Evolutionary conservation across 2,797 vertebrate species (phyloP), one percentile per base, ranked within the genome.

Genomic region (Protonibea diacanthus): DNA sequence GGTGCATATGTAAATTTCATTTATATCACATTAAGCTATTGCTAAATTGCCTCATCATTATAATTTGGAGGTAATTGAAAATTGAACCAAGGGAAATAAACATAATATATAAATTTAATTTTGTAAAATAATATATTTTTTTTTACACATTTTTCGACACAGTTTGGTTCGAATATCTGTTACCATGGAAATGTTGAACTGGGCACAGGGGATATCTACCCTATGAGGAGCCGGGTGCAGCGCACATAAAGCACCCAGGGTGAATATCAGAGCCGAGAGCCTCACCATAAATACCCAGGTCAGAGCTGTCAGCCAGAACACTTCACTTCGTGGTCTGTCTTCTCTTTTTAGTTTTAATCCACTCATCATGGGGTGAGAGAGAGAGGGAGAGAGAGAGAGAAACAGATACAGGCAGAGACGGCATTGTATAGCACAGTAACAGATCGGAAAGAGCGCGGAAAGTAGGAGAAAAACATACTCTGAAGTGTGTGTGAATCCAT

Each of bases 401-500:
- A 63, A 63, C 65, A 68, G 84, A 88, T 76, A 63, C 69, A 61
- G 81, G 49, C 80, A 33, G 60, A 76, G 71, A 70, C 75, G 67
- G 75, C 58, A 20, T 42, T 49, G 84, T 74, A 56, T 49, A 68
- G 66, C 74, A 75, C 87, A 88, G 76, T 83, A 87, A 91, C 85
- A 71, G 84, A 88, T 86, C 71, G 81, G 73, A 88, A 74, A 78
- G 76, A 86, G 80, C 82, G 71, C 45, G 81, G 76, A 82, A 84
- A 88, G 87, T 78, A 82, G 80, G 81, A 91, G 89, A 88, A 92
- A 93, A 91, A 89, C 85, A 61, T 72, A 87, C 86, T 88, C 83
- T 91, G 86, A 90, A 92, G 89, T 88, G 93, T 96, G 95, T 95
- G 93, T 94, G 94, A 95, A 96, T 95, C 96, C 95, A 96, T 96